These are phyloP conservation scores for Sorex maritimensis DNA, from an alignment of 2,797 vertebrate species.

Conservation along the genomic window DNA sequence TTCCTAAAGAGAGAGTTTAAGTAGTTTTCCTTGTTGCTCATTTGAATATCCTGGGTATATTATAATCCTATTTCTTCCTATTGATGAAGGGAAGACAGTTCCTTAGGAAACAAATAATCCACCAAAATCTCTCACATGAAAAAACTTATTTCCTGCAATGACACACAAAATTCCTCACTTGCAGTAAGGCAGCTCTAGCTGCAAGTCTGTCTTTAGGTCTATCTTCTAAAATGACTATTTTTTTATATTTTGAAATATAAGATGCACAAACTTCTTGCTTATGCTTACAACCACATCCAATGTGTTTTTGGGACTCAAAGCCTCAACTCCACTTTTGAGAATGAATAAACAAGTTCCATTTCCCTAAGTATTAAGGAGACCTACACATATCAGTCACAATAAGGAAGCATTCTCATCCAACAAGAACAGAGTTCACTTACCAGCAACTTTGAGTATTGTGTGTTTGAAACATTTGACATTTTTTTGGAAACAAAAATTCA, in stretches of 20 bases:
- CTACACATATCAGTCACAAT: background rate
- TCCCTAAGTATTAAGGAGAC: background rate
- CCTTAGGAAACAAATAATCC: slow-evolving; percentile 51
- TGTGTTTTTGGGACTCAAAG: slow-evolving; percentile 39
- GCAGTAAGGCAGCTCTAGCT: slow-evolving; percentile 42
- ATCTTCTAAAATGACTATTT: slow-evolving; percentile 65
- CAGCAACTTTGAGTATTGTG: background rate
- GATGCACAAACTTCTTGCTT: background rate
- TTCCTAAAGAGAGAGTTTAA: slow-evolving; percentile 34
- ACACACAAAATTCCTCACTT: slow-evolving; percentile 54
- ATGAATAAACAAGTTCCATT: background rate
- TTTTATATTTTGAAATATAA: slow-evolving; percentile 57
- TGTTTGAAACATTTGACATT: slow-evolving; percentile 3
- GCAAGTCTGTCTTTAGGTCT: slow-evolving; percentile 12
- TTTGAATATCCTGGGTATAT: slow-evolving; percentile 48
- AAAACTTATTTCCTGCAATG: slow-evolving; percentile 57
- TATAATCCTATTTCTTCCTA: slow-evolving; percentile 53
- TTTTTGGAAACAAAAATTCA: slow-evolving; percentile 53
- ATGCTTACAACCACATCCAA: slow-evolving; percentile 4
- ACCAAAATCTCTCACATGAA: slow-evolving; percentile 59
- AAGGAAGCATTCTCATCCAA: background rate
- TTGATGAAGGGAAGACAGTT: background rate
- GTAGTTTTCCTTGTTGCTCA: slow-evolving; percentile 56
- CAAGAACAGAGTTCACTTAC: background rate
- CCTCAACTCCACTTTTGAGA: background rate